These are phyloP conservation scores for Automeris io DNA, from an alignment of 2,888 invertebrate species.

Conservation along the genomic window DNA sequence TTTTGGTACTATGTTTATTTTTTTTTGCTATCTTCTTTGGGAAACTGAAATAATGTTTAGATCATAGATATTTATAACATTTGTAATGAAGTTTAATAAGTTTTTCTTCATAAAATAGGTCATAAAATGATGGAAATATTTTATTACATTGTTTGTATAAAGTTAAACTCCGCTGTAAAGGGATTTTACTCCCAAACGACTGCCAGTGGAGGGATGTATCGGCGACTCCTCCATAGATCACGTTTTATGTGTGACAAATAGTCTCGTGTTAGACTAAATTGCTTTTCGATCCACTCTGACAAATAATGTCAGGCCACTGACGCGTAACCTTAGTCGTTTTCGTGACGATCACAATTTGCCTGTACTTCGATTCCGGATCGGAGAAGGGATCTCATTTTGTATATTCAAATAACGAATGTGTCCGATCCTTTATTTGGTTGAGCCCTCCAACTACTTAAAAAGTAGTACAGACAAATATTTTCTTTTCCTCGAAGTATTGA, in stretches of 20 bases:
- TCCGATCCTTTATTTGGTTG: conserved; percentile 42
- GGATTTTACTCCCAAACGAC: conserved; percentile 27
- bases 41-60: too few species aligned
- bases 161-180: conserved; percentile 31
- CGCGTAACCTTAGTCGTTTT: conserved; percentile 60
- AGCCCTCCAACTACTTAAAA: conserved; percentile 36
- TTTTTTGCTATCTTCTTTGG: too few species aligned
- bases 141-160: conserved; percentile 14
- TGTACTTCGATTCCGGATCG: conserved; percentile 40
- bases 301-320: conserved; percentile 69
- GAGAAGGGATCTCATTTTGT: conserved; percentile 39
- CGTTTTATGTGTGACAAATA: conserved; percentile 74
- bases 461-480: conserved; percentile 30
- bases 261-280: conserved; percentile 69
- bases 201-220: conserved; percentile 36
- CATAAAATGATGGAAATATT: background rate
- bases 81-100: background rate
- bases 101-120: background rate
- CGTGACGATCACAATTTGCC: conserved; percentile 62
- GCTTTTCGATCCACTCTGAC: conserved; percentile 72
- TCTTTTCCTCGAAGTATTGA: conserved; percentile 23
- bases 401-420: conserved; percentile 41
- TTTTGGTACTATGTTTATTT: too few species aligned
- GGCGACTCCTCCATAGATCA: conserved; percentile 57
- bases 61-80: too few species aligned